Evolutionary conservation across 2,113 vertebrate species (phyloP).

Genomic region (Neotoma lepida): DNA sequence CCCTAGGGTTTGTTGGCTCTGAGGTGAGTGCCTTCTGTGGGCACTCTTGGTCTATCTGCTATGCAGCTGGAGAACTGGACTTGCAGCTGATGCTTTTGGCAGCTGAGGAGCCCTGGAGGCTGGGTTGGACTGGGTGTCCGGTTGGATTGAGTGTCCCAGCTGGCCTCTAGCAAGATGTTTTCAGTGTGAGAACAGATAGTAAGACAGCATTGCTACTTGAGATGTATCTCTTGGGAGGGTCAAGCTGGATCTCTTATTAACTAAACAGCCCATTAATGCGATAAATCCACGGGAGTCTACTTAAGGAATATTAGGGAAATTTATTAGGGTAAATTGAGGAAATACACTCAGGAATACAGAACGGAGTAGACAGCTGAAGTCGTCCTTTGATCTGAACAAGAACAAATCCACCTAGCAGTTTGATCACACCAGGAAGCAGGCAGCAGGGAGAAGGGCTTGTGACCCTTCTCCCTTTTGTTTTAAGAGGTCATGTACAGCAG

Average conservation of each 20-base stretch:
- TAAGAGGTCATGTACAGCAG: too few relatives aligned
- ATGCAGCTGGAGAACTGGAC: not conserved
- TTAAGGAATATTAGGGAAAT: too few relatives aligned
- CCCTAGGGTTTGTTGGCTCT: not conserved
- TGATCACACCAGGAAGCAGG: too few relatives aligned
- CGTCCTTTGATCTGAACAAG: too few relatives aligned
- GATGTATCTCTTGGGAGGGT: not conserved
- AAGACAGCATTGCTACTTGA: not conserved
- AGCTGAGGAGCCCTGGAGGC: conserved; percentile 18
- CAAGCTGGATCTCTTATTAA: conserved; percentile 34
- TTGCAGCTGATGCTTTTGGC: conserved; percentile 40
- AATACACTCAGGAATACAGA: too few relatives aligned
- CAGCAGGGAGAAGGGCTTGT: too few relatives aligned
- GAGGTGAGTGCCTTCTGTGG: not conserved
- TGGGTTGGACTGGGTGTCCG: not conserved
- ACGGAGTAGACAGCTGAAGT: too few relatives aligned
- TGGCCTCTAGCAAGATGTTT: conserved; percentile 21
- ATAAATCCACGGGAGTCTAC: too few relatives aligned
- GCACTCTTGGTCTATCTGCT: not conserved
- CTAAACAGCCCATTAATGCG: too few relatives aligned
- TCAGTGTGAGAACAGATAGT: conserved; percentile 24
- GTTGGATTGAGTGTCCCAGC: not conserved
- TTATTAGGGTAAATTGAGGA: too few relatives aligned
- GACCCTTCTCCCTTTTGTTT: too few relatives aligned
- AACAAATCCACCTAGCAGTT: too few relatives aligned